These are phyloP conservation scores for Diabrotica undecimpunctata DNA, from an alignment of 1,140 invertebrate species.

Conservation along the genomic window DNA sequence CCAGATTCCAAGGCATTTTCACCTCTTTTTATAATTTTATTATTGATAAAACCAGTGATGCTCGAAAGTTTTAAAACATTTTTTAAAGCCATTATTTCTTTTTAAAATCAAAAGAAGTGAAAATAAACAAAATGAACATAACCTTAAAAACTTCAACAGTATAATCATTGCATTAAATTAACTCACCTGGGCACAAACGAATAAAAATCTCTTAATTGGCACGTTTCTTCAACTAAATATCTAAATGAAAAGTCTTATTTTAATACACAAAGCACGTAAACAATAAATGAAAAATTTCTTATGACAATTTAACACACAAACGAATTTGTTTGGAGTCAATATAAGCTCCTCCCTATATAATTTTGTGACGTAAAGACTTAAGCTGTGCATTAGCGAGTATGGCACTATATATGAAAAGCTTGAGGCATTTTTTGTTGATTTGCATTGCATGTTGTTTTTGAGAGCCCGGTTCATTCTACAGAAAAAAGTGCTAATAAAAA, in stretches of 20 bases:
- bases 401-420: no score
- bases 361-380: no score
- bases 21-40: conserved; percentile 23
- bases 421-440: no score
- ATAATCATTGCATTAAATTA: background rate
- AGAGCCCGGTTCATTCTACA: no score
- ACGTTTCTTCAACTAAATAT: background rate
- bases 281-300: background rate
- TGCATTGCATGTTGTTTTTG: no score
- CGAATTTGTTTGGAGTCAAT: background rate
- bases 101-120: background rate
- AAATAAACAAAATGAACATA: background rate
- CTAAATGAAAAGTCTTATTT: background rate
- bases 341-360: no score
- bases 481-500: no score
- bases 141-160: background rate
- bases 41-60: background rate
- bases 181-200: background rate
- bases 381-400: no score
- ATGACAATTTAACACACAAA: background rate
- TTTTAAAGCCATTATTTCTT: background rate
- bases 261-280: background rate
- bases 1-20: conserved; percentile 23
- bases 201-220: background rate
- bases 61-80: background rate